Evolutionary conservation across 2,797 vertebrate genomes (phyloP), one percentile per base, ranked within the genome.

Genomic region (Ctenosaura bakeri): DNA sequence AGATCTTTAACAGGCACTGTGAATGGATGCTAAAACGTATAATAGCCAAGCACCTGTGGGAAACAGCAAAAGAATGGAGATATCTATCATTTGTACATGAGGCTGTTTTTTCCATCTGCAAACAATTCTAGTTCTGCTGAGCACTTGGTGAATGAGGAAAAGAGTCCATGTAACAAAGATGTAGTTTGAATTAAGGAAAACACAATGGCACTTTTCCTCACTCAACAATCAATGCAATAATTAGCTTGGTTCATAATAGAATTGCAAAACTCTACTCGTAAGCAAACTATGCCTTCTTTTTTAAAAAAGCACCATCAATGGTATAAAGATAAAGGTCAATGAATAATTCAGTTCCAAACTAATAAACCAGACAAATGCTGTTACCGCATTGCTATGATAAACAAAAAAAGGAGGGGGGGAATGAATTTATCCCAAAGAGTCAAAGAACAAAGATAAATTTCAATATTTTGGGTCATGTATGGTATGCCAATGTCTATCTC

Each of bases 11-110:
- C 95, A 95, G 94, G 93, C 94, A 94, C 92, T 91, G 83, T 92
- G 91, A 95, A 95, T 95, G 95, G 96, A 94, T 94, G 92, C 89
- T 94, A 94, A 94, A 91, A 91, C 14, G 0, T 93, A 93, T 94
- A 96, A 96, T 95, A 93, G 94, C 92, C 91, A 94, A 93, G 91
- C 94, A 94, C 94, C 95, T 96, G 93, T 94, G 95, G 96, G 95
- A 96, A 96, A 95, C 93, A 91, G 94, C 90, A 91, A 88, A 91
- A 94, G 94, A 96, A 96, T 95, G 94, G 38, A 69, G 22, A n/a
- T 38, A 64, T 87, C 78, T 86, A 62, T 94, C 92, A 93, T 96
- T 93, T 94, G 95, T 95, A 95, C 94, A 95, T 94, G 94, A 95
- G 92, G 94, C 93, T 93, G 92, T 96, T 95, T 94, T 91, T 92